Evolutionary conservation across 2,113 vertebrate species (phyloP).

Genomic region (Pipa parva): DNA sequence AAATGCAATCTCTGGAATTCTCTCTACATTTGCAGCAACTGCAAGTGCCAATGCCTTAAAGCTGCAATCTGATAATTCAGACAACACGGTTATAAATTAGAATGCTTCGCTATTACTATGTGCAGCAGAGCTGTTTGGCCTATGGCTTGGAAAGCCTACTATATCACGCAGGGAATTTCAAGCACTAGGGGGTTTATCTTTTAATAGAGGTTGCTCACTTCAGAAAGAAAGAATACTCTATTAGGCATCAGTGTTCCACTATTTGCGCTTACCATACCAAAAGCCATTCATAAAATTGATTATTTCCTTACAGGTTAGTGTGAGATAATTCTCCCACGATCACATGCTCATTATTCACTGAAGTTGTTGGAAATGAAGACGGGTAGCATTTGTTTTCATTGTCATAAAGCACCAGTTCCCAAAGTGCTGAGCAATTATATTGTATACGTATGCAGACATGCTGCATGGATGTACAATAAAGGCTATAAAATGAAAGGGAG

Average conservation of each 20-base stretch:
- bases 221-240: constrained; percentile 38
- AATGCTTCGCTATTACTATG: constrained; percentile 29
- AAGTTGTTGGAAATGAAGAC: constrained; percentile 21
- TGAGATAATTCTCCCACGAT: constrained; percentile 32
- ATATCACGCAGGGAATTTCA: constrained; percentile 36
- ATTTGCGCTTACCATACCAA: constrained; percentile 28
- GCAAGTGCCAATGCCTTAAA: constrained; percentile 26
- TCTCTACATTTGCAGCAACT: constrained; percentile 22
- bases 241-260: constrained; percentile 37
- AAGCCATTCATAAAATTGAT: constrained; percentile 42
- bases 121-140: constrained; percentile 31
- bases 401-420: constrained; percentile 26
- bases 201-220: constrained; percentile 36
- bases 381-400: constrained; percentile 21
- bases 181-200: constrained; percentile 38
- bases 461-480: background rate
- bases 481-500: background rate
- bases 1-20: constrained; percentile 26
- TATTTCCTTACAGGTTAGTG: constrained; percentile 36
- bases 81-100: constrained; percentile 35
- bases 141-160: constrained; percentile 35
- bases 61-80: constrained; percentile 31
- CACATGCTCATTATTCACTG: constrained; percentile 34
- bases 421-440: constrained; percentile 17
- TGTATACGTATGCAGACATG: constrained; percentile 3